Conservation (phyloP, 2,797 vertebrate genomes). For the Channa striata region DNA sequence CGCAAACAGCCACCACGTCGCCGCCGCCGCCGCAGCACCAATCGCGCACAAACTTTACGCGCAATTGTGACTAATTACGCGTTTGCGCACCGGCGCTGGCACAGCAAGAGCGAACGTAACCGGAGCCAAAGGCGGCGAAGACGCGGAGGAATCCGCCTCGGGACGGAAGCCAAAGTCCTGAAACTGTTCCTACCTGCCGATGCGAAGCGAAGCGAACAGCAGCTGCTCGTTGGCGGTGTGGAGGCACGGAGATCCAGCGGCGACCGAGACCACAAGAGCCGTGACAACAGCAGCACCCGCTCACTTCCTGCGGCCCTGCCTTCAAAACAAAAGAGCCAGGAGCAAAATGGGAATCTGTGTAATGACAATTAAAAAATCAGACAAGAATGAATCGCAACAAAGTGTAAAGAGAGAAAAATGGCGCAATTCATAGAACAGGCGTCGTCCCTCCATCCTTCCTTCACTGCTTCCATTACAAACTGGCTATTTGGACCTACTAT, state of each 20-base stretch:
- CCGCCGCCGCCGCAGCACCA: not conserved
- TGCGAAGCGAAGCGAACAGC: slow-evolving; percentile 3
- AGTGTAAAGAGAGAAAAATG: too few species aligned
- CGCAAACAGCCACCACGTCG: not conserved
- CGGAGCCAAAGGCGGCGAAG: too few species aligned
- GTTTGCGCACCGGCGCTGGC: slow-evolving; percentile 14
- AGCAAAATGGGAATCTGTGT: too few species aligned
- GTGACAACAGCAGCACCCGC: accelerated
- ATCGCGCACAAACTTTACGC: slow-evolving; percentile 33
- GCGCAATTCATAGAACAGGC: too few species aligned
- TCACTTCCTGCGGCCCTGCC: not conserved
- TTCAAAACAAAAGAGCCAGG: slow-evolving; percentile 36
- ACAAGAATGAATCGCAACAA: too few species aligned
- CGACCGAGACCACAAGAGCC: not conserved
- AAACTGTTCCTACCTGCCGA: slow-evolving; percentile 38
- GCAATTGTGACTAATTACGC: not conserved
- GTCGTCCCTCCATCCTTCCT: too few species aligned
- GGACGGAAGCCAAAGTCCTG: too few species aligned
- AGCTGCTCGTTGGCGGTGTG: not conserved
- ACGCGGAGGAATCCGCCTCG: not conserved
- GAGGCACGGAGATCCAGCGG: not conserved
- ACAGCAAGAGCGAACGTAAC: slow-evolving; percentile 12
- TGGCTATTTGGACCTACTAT: too few species aligned
- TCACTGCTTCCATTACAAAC: too few species aligned
- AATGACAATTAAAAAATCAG: too few species aligned